These are phyloP conservation scores for Chaitophorus viminalis DNA, from an alignment of 2,888 invertebrate species.

Conservation along the genomic window DNA sequence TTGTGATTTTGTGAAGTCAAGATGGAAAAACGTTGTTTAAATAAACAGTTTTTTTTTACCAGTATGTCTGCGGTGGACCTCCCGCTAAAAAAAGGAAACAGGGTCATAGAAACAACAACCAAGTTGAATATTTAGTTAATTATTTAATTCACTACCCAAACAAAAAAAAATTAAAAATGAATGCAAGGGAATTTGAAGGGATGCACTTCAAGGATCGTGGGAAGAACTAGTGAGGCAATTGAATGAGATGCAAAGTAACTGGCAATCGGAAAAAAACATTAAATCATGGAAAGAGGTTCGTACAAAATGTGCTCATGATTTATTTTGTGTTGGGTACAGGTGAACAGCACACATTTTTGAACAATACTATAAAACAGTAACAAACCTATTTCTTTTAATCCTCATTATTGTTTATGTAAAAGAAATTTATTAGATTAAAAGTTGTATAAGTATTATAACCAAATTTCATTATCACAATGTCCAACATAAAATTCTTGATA, in stretches of 20 bases:
- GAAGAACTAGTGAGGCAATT: neutral
- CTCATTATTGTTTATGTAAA: no score
- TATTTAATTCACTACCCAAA: constrained; percentile 15
- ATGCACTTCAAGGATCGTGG: constrained; percentile 11
- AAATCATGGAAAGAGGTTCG: constrained; percentile 25
- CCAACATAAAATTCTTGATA: no score
- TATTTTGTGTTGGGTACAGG: no score
- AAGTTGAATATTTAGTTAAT: neutral
- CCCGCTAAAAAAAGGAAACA: constrained; percentile 7
- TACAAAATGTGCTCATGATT: neutral
- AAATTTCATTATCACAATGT: no score
- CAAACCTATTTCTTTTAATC: no score
- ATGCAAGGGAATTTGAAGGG: no score
- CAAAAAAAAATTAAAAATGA: neutral
- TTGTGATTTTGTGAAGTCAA: no score
- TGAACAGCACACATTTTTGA: no score
- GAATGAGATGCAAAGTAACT: neutral
- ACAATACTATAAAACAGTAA: no score
- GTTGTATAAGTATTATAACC: no score
- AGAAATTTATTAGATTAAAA: no score
- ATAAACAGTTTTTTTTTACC: neutral
- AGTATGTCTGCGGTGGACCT: neutral
- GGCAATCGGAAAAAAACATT: constrained; percentile 1
- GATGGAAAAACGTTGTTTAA: no score
- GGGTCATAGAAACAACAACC: neutral